Evolutionary conservation across 2,797 vertebrate genomes (phyloP), one percentile per base, ranked within the genome.

Genomic region (Xyrichtys novacula): DNA sequence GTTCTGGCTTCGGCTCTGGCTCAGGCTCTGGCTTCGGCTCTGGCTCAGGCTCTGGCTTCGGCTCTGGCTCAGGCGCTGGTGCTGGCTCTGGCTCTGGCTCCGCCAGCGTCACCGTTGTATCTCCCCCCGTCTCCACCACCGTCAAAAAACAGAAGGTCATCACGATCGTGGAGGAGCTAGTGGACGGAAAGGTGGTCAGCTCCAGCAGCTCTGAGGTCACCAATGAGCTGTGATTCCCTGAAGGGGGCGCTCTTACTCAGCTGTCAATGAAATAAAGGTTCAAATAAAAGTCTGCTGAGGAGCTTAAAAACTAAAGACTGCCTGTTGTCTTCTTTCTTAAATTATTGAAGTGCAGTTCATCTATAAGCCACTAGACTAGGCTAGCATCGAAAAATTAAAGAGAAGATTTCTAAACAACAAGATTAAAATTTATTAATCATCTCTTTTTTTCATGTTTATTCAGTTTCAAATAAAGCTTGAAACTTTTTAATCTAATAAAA

Each of bases 141-240:
- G 74, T 23, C 36, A 83, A 19, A 0, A 92, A 88, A 19, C 91
- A 91, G 22, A 94, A 94, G 69, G 87, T 95, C 26, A 89, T 95
- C 67, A 95, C 94, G 0, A 89, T 95, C 4, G 84, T 94, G 0
- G 93, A 96, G 83, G 94, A 96, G 79, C 17, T 95, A 0, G 91
- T 95, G 77, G 90, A 96, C 0, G 95, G 95, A 31, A 87, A 74
- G 74, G 93, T 96, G 72, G 91, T 96, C 31, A 85, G 76, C 83
- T 2, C 69, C 14, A 29, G 34, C 25, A 9, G 8, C 9, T 22
- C 20, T 14, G 43, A 46, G 22, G 1, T 22, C 20, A 9, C 8
- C 6, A 22, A 44, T 10, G 3, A 23, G 42, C 3, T 19, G 3
- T 22, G 60, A 78, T 43, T 17, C 16, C 54, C 47, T 60, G 7